phyloP scores from a whole-genome alignment of 2,797 vertebrate genomes.

The Brachymystax lenok region DNA sequence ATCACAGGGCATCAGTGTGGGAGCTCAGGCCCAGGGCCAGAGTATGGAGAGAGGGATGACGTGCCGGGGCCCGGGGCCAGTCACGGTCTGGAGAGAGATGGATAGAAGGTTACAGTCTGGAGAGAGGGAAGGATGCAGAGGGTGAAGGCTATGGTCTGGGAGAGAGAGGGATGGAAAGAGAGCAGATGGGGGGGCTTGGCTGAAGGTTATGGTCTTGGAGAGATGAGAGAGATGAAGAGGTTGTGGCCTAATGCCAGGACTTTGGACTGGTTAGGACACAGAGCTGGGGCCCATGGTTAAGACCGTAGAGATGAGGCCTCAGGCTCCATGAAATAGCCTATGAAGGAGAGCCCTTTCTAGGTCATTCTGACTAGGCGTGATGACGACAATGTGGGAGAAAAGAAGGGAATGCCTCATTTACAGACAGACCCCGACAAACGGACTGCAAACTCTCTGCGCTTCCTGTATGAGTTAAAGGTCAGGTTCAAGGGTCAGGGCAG shows the following conservation, averaged over 20 bases:
- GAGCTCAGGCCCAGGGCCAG: slow-evolving; percentile 21
- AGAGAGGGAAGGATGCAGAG: background rate
- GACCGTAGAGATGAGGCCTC: background rate
- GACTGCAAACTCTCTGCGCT: background rate
- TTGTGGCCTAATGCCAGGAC: background rate
- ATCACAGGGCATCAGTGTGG: slow-evolving; percentile 64
- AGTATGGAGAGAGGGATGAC: background rate
- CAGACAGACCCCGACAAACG: background rate
- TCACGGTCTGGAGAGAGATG: background rate
- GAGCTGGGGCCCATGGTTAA: slow-evolving; percentile 5
- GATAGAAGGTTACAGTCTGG: no score
- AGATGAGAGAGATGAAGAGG: background rate
- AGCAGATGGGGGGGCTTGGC: background rate
- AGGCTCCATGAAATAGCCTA: background rate
- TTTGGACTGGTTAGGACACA: background rate
- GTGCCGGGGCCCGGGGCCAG: slow-evolving; percentile 12
- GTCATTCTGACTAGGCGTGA: background rate
- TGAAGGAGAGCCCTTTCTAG: background rate
- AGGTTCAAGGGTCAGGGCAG: slow-evolving; percentile 8
- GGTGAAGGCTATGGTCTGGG: background rate
- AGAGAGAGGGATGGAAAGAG: slow-evolving; percentile 5
- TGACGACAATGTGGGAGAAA: background rate
- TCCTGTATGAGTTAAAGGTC: slow-evolving; percentile 3
- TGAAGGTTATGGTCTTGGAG: no score
- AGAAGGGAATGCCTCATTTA: background rate